These are phyloP conservation scores for Eremobia ochroleuca DNA, from an alignment of 2,888 invertebrate genomes.

Conservation along the genomic window DNA sequence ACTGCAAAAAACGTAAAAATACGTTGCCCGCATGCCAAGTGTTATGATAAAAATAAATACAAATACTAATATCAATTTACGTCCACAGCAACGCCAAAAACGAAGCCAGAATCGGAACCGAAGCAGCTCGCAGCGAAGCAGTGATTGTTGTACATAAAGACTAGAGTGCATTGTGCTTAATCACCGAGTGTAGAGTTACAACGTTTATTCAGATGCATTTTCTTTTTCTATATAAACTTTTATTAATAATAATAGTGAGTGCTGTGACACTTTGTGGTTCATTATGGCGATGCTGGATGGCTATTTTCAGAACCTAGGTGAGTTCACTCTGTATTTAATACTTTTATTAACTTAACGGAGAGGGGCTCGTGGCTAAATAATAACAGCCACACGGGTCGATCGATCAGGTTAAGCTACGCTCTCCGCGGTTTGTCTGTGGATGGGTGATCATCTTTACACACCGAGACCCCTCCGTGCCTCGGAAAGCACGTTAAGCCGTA, in stretches of 20 bases:
- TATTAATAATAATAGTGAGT: constrained; percentile 58
- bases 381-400: no score
- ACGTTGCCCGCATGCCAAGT: no score
- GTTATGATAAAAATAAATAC: no score
- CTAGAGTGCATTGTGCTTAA: constrained; percentile 68
- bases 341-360: no score
- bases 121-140: constrained; percentile 79
- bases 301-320: constrained; percentile 81
- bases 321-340: constrained; percentile 53
- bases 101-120: constrained; percentile 79
- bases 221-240: constrained; percentile 64
- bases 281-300: constrained; percentile 73
- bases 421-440: no score
- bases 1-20: no score
- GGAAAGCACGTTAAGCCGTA: no score
- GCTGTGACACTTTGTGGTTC: constrained; percentile 58
- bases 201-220: constrained; percentile 70
- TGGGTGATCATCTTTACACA: no score
- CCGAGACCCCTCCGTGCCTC: no score
- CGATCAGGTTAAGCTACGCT: no score
- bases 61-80: constrained; percentile 15
- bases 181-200: constrained; percentile 55
- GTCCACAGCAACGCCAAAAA: constrained; percentile 81
- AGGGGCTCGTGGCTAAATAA: no score
- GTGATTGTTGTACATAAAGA: constrained; percentile 71